Percentiles rank a stretch among this genome's conserved stretches.
Conservation (phyloP, 1,140 invertebrate species). For the Ips nitidus region DNA sequence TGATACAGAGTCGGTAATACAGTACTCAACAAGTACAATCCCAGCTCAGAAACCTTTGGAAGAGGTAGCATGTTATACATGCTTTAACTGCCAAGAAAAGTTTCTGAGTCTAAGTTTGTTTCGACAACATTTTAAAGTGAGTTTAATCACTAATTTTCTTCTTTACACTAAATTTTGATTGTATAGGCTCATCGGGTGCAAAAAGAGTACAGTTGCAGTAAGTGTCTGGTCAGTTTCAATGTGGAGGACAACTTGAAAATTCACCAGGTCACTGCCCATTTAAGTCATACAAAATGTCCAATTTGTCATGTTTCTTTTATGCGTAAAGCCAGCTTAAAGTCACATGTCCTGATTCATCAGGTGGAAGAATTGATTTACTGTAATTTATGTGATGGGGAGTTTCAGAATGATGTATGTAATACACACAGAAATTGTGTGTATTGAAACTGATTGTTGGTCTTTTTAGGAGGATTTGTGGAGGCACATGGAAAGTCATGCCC, state of each 20-base stretch:
- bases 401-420: constrained; percentile 61
- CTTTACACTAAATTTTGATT: constrained; percentile 3
- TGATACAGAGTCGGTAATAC: constrained; percentile 5
- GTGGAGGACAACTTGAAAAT: constrained; percentile 59
- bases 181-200: constrained; percentile 59
- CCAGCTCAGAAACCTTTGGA: background rate
- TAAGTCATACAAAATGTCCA: constrained; percentile 63
- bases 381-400: constrained; percentile 69
- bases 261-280: constrained; percentile 61
- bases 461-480: constrained; percentile 57
- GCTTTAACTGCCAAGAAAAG: constrained; percentile 18
- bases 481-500: constrained; percentile 57
- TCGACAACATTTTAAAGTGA: constrained; percentile 25
- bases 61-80: background rate
- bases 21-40: background rate
- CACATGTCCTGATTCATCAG: constrained; percentile 70
- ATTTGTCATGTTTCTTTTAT: constrained; percentile 64
- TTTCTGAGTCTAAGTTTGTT: constrained; percentile 18
- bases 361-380: constrained; percentile 70
- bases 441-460: background rate
- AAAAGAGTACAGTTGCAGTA: constrained; percentile 63
- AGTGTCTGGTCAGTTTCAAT: constrained; percentile 66
- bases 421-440: background rate
- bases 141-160: background rate
- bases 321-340: constrained; percentile 68